Evolutionary conservation across 2,888 invertebrate genomes (phyloP), one percentile per base, ranked within the genome.

Genomic region (Automeris io): DNA sequence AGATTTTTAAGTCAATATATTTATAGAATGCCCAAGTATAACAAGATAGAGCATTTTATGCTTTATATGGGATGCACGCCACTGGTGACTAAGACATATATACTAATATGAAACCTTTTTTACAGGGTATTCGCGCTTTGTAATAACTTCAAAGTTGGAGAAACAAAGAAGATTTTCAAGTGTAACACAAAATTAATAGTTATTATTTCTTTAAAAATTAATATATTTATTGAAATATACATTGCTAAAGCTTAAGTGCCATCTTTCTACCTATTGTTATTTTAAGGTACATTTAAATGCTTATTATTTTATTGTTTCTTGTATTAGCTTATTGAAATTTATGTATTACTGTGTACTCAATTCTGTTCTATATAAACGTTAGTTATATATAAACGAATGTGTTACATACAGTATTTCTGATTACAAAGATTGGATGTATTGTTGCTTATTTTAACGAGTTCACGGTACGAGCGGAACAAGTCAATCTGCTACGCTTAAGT

Each of bases 71-170:
- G 5, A 12, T 5, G 5, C 2, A 12, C 13, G 11, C 11, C 6
- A 12, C 11, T 2, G 2, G 24, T 7, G 11, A 24, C n/a, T n/a
- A 18, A 4, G 1, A 21, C 12, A 5, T 18, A 5, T 9, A 19
- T 2, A 21, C 5, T 34, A 34, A 23, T 16, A 1, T 22, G 7
- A 22, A 5, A 2, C n/a, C 49, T 66, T 53, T 52, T 73, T 57
- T 53, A 31, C 81, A 81, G 81, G 76, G 70, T 67, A 65, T 74
- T 60, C 79, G 82, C 67, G 62, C 71, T 54, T 60, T 76, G 55
- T 76, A 69, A 72, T 53, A 46, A 49, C 58, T 54, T 53, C 29
- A 29, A 47, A 46, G 46, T 47, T 47, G 45, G 39, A 47, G 42
- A 47, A 49, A 40, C 29, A 22, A 32, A 21, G 23, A 37, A 18